Conservation (phyloP, 2,888 invertebrate species). For the Drosophila ustulata region DNA sequence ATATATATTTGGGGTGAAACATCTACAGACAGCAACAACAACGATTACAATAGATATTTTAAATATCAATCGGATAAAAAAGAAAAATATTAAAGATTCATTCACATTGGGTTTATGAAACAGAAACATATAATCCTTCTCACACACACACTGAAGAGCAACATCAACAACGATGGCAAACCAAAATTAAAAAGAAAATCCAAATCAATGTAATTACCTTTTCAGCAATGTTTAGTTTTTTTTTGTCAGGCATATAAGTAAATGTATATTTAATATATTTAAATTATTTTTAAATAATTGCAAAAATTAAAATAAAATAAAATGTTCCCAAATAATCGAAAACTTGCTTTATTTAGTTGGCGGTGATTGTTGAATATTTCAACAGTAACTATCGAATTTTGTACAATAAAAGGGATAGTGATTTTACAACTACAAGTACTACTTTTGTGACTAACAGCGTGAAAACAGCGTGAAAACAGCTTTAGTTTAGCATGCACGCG, state of each 20-base stretch:
- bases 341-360: neutral
- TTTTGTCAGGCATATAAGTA: constrained; percentile 63
- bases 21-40: constrained; percentile 28
- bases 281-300: constrained; percentile 59
- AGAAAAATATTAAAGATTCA: constrained; percentile 15
- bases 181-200: constrained; percentile 14
- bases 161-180: constrained; percentile 25
- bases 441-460: too few relatives aligned
- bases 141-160: constrained; percentile 7
- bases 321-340: constrained; percentile 15
- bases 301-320: constrained; percentile 30
- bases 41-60: constrained; percentile 47
- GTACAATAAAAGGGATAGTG: too few relatives aligned
- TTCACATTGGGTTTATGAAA: constrained; percentile 17
- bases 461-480: too few relatives aligned
- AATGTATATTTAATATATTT: constrained; percentile 72
- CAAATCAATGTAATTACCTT: constrained; percentile 24
- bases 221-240: constrained; percentile 37
- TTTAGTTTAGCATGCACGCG: too few relatives aligned
- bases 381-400: too few relatives aligned
- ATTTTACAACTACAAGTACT: too few relatives aligned
- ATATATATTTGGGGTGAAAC: constrained; percentile 2
- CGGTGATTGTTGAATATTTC: too few relatives aligned
- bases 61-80: constrained; percentile 32
- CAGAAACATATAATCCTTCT: neutral